Evolutionary conservation across 2,888 invertebrate genomes (phyloP).

Genomic region (Laothoe populi): DNA sequence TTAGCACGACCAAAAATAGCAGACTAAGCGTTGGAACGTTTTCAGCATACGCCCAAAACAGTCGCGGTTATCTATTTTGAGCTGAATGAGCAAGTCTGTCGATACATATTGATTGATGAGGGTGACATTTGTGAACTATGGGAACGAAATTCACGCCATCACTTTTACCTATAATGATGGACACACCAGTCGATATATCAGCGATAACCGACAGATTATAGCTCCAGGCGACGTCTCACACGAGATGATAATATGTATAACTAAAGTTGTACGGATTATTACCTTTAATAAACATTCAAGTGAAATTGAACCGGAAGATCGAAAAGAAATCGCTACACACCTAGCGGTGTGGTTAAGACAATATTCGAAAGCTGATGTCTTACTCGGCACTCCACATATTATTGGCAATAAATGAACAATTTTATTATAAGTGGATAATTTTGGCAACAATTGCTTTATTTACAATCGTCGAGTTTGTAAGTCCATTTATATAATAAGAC

Average conservation of each 20-base stretch:
- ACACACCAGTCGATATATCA: conserved; percentile 63
- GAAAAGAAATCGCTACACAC: conserved; percentile 66
- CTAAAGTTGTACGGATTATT: conserved; percentile 53
- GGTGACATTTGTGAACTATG: conserved; percentile 63
- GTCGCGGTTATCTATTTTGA: conserved; percentile 18
- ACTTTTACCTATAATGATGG: conserved; percentile 68
- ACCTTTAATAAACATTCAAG: conserved; percentile 55
- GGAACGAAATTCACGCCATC: conserved; percentile 44
- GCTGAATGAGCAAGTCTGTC: conserved; percentile 19
- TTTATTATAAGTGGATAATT: conserved; percentile 36
- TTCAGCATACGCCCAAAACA: background rate
- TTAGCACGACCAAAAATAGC: conserved; percentile 9
- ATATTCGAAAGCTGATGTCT: conserved; percentile 58
- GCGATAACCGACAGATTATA: conserved; percentile 59
- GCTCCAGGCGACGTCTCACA: conserved; percentile 49
- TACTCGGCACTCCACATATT: conserved; percentile 43
- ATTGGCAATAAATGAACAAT: conserved; percentile 48
- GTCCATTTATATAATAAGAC: conserved; percentile 2
- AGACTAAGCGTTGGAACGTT: conserved; percentile 12
- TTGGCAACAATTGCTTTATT: conserved; percentile 22
- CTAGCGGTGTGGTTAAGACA: conserved; percentile 55
- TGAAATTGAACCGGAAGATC: conserved; percentile 73
- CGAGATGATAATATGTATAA: conserved; percentile 36
- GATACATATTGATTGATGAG: conserved; percentile 30
- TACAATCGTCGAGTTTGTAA: background rate